Evolutionary conservation across 2,888 invertebrate genomes (phyloP), one percentile per base, ranked within the genome.

Genomic region (Acanthopleura granulata): DNA sequence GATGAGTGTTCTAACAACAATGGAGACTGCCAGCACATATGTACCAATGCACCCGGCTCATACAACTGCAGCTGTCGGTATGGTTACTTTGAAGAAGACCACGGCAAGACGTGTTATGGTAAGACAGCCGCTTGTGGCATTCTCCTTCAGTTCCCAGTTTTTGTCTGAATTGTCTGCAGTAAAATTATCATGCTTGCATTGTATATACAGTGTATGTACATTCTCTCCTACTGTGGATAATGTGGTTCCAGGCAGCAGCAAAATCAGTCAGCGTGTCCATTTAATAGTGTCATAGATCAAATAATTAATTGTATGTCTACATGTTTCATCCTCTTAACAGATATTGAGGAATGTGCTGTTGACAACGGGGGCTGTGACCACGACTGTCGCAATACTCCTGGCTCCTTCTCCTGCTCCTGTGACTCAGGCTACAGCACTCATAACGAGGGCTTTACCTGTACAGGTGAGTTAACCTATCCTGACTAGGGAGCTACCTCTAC

Each of bases 1-100:
- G 57, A 79, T 22, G 77, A 79, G 69, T 79, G 79, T 50, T n/a
- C 51, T 1, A 49, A 12, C 15, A 66, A 71, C 15, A 76, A 72
- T 61, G 75, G 72, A 14, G 74, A 72, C 4, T 79, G 79, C 72
- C 27, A 49, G 18, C 75, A 76, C 14, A 66, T 15, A 4, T 79
- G 79, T 74, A 49, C 61, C 0, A 79, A 79, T 30, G 49, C 62
- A 18, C 25, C 15, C 15, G 77, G 77, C 1, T 75, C 79, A 0
- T 76, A 70, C 49, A 25, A 6, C 15, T 79, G 79, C 51, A 18
- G 4, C 40, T 57, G 57, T 57, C 51, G 16, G 0, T 18, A 9
- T 22, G 77, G 78, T 14, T 78, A 70, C 40, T 40, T 0, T 25
- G 49, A 75, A 11, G 49, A 73, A 22, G 14, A 49, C 18, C 74